phyloP scores from a whole-genome alignment of 2,113 vertebrate species.

The Mirounga angustirostris region DNA sequence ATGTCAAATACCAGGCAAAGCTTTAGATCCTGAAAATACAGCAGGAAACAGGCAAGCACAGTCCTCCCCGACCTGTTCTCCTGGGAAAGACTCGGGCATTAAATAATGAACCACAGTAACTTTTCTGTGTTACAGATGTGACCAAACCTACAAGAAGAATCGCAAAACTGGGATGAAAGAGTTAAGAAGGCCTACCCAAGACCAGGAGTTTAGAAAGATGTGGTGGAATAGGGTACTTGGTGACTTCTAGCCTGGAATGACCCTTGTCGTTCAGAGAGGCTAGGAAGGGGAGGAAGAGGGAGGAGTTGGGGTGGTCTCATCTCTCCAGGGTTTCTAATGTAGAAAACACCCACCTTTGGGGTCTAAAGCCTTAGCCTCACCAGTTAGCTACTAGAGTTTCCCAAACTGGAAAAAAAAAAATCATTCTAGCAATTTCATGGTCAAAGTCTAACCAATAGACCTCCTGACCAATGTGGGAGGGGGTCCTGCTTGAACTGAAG shows the following conservation, averaged over 20 bases:
- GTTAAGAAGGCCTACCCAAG: not conserved
- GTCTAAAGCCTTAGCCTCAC: not conserved
- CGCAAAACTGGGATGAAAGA: not conserved
- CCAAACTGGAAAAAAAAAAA: not conserved
- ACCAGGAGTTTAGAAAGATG: not conserved
- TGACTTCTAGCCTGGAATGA: not conserved
- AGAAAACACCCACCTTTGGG: not conserved
- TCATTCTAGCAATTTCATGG: not conserved
- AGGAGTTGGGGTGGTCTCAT: not conserved
- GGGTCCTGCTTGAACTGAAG: not conserved
- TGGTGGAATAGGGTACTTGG: not conserved
- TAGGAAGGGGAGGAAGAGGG: not conserved
- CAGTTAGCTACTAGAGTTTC: not conserved
- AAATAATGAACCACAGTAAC: conserved; percentile 26
- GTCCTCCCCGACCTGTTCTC: not conserved
- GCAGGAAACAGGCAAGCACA: not conserved
- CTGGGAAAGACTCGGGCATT: not conserved
- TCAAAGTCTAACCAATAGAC: not conserved
- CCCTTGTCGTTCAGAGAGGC: not conserved
- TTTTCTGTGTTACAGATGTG: not conserved
- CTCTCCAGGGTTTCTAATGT: not conserved
- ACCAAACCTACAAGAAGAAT: conserved; percentile 8
- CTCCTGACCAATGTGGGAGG: not conserved
- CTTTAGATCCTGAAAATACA: not conserved
- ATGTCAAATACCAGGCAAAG: conserved; percentile 17